Evolutionary conservation across 2,888 invertebrate genomes (phyloP).

Genomic region (Nomada flava): DNA sequence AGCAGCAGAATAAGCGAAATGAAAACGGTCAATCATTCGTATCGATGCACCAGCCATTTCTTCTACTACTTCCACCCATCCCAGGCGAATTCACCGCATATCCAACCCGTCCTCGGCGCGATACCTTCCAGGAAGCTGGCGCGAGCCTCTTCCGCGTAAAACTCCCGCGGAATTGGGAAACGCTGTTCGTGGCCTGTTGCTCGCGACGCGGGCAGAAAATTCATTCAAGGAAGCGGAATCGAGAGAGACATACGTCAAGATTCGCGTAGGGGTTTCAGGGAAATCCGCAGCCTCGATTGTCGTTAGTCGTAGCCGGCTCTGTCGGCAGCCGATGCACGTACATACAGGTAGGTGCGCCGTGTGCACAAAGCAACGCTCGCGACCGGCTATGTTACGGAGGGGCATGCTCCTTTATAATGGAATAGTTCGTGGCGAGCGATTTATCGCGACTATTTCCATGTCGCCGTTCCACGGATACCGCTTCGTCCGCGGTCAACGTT

Average conservation of each 20-base stretch:
- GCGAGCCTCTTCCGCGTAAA: constrained; percentile 29
- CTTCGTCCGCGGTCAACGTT: constrained; percentile 64
- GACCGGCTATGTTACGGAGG: constrained; percentile 72
- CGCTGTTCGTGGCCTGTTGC: constrained; percentile 31
- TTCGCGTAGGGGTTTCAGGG: constrained; percentile 63
- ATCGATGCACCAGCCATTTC: no score
- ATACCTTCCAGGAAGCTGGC: constrained; percentile 38
- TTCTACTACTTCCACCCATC: background rate
- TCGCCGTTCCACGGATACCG: constrained; percentile 73
- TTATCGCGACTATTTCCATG: constrained; percentile 83
- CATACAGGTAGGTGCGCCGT: constrained; percentile 66
- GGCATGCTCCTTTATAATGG: constrained; percentile 82
- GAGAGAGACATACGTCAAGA: constrained; percentile 51
- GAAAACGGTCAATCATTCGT: no score
- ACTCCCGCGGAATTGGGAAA: constrained; percentile 55
- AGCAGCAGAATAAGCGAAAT: no score
- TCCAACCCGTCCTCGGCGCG: constrained; percentile 5
- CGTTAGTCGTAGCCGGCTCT: constrained; percentile 66
- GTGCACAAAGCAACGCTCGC: constrained; percentile 76
- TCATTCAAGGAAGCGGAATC: constrained; percentile 55
- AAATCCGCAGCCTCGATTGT: constrained; percentile 67
- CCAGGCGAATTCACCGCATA: constrained; percentile 46
- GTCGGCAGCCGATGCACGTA: constrained; percentile 69
- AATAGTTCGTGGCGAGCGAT: constrained; percentile 82
- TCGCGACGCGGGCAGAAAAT: constrained; percentile 41